Percentiles rank a stretch among this genome's conserved stretches.
Evolutionary conservation across 2,888 invertebrate species (phyloP).

Genomic region (Nowickia ferox): DNA sequence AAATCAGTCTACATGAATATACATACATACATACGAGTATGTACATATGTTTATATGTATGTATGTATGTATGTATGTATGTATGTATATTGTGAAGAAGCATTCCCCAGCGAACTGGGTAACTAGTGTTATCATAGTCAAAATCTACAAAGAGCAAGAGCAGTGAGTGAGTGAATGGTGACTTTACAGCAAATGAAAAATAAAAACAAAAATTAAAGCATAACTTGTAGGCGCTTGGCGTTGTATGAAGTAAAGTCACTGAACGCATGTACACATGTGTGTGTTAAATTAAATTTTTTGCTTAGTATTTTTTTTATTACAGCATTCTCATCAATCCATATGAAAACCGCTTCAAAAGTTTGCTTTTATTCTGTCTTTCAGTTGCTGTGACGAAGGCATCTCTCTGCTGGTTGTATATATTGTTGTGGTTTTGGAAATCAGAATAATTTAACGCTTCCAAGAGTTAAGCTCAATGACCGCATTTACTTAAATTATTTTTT

Average conservation of each 20-base stretch:
- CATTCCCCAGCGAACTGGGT: constrained; percentile 10
- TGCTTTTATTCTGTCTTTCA: not conserved
- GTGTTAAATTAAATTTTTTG: constrained; percentile 40
- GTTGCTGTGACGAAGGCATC: constrained; percentile 35
- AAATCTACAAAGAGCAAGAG: constrained; percentile 29
- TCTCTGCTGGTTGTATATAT: constrained; percentile 18
- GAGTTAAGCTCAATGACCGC: constrained; percentile 57
- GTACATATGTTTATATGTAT: no score
- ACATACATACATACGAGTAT: no score
- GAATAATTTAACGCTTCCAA: constrained; percentile 28
- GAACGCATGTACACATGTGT: constrained; percentile 33
- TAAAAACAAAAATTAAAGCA: not conserved
- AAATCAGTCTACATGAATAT: constrained; percentile 7
- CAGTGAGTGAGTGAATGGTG: constrained; percentile 25
- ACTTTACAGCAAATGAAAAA: not conserved
- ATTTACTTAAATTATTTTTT: constrained; percentile 25
- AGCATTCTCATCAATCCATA: not conserved
- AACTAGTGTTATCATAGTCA: constrained; percentile 11
- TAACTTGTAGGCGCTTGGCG: not conserved
- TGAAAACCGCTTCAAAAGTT: not conserved
- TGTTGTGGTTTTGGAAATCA: not conserved
- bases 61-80: no score
- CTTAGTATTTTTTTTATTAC: constrained; percentile 30
- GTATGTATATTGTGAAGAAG: not conserved
- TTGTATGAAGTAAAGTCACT: constrained; percentile 47